Percentiles rank a stretch among this genome's conserved stretches.
Conservation (phyloP, 2,113 vertebrate genomes). For the Dicentrarchus labrax region DNA sequence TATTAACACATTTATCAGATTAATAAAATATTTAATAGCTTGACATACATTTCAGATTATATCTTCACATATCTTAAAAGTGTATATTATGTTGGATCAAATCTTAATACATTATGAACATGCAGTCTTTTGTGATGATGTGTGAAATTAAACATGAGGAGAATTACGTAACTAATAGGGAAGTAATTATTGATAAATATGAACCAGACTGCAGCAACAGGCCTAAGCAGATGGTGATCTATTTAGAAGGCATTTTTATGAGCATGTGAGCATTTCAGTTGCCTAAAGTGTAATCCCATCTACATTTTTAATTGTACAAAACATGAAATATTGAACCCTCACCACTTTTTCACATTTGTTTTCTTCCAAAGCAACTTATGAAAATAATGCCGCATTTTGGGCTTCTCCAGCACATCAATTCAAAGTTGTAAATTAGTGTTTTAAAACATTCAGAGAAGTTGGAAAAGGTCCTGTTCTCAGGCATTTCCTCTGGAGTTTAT, state of each 20-base stretch:
- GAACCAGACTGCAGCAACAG: constrained; percentile 51
- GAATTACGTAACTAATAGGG: constrained; percentile 43
- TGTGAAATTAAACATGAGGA: constrained; percentile 11
- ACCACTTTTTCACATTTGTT: background rate
- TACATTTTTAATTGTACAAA: constrained; percentile 71
- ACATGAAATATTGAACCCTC: constrained; percentile 66
- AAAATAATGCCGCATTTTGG: background rate
- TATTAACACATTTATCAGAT: background rate
- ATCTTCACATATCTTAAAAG: background rate
- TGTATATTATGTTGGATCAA: background rate
- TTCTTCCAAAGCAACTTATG: background rate
- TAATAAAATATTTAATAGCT: background rate
- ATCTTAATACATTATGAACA: background rate
- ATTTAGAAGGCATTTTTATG: constrained; percentile 60
- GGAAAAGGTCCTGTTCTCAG: constrained; percentile 66
- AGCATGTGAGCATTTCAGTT: constrained; percentile 50
- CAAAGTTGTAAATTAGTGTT: constrained; percentile 37
- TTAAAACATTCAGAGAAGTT: constrained; percentile 48
- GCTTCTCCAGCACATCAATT: background rate
- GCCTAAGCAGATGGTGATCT: constrained; percentile 80
- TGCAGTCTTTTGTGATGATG: background rate
- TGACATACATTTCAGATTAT: background rate
- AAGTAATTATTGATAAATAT: constrained; percentile 68
- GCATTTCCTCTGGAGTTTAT: constrained; percentile 83
- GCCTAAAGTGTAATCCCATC: constrained; percentile 65